Evolutionary conservation across 1,140 invertebrate genomes (phyloP).

Genomic region (Drosophila nannoptera): DNA sequence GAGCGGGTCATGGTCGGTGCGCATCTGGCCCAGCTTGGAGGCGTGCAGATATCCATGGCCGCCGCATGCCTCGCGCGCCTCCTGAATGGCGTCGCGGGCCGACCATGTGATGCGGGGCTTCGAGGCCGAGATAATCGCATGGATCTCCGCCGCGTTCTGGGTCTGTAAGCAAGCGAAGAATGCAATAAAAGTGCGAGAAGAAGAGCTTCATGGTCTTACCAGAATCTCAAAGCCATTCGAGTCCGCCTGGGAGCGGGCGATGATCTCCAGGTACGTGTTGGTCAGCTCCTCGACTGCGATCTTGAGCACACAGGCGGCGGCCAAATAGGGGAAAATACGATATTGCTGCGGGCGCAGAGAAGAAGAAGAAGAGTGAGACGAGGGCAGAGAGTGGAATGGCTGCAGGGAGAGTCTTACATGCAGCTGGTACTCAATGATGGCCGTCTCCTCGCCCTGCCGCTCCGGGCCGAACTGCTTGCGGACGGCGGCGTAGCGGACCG

Average conservation of each 20-base stretch:
- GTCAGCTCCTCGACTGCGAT: constrained; percentile 84
- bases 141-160: constrained; percentile 90
- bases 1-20: constrained; percentile 94
- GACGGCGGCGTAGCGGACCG: constrained; percentile 93
- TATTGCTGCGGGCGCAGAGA: constrained; percentile 87
- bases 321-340: constrained; percentile 92
- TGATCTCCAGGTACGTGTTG: constrained; percentile 81
- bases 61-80: constrained; percentile 91
- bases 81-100: constrained; percentile 91
- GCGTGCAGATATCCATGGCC: constrained; percentile 85
- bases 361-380: constrained; percentile 15
- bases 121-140: constrained; percentile 91
- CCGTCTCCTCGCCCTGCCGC: constrained; percentile 84
- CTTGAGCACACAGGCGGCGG: constrained; percentile 88
- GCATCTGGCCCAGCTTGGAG: constrained; percentile 89
- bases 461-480: constrained; percentile 93
- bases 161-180: constrained; percentile 79
- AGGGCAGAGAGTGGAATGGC: background rate
- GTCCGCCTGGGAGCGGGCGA: constrained; percentile 81
- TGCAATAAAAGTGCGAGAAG: background rate
- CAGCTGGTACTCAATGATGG: constrained; percentile 94
- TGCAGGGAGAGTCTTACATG: constrained; percentile 81
- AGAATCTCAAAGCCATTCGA: constrained; percentile 81
- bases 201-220: constrained; percentile 79
- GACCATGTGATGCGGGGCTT: constrained; percentile 94